Evolutionary conservation across 1,140 invertebrate genomes (phyloP), one percentile per base, ranked within the genome.

Genomic region (Heliconius melpomene): DNA sequence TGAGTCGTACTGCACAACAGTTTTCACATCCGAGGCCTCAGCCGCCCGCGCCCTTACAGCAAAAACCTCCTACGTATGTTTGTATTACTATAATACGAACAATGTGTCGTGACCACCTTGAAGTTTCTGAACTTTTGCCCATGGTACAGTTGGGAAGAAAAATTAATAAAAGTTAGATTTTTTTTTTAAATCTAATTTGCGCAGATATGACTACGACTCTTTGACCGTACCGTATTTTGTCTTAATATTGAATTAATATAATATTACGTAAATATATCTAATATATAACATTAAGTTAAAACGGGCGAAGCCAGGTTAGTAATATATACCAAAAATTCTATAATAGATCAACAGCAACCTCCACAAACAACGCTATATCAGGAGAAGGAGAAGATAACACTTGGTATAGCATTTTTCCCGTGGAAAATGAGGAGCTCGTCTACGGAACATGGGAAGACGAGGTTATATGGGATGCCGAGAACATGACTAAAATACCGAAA

Each of bases 341-440:
- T 83, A 77, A 66, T 60, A 90, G 87, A 38, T 83, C 89, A 7
- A 73, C 84, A 73, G 73, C 87, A 20, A 79, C 85, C n/a, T 66
- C 89, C 29, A 8, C 87, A 2, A 90, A 84, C 72, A 84, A 86
- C 23, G 82, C 82, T 3, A 84, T 82, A 7, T 40, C 82, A 87
- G 91, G 90, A 82, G 86, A 94, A 77, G 87, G 95, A 79, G 86
- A 96, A 74, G 98, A 98, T 88, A 98, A 98, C 79, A 98, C 98
- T 0, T 99, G 98, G 98, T 99, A 98, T 91, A 99, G 98, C 54
- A 98, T 99, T 85, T 99, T 99, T 89, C 98, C 98, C 0, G 98
- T 99, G 3, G 99, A 99, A 94, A 99, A 99, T 91, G 98, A 99
- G 88, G 98, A 99, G 89, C 91, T 99, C 2, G 98, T 99, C 1